phyloP scores from a whole-genome alignment of 2,797 vertebrate species.

The Euphonia xanthogaster region DNA sequence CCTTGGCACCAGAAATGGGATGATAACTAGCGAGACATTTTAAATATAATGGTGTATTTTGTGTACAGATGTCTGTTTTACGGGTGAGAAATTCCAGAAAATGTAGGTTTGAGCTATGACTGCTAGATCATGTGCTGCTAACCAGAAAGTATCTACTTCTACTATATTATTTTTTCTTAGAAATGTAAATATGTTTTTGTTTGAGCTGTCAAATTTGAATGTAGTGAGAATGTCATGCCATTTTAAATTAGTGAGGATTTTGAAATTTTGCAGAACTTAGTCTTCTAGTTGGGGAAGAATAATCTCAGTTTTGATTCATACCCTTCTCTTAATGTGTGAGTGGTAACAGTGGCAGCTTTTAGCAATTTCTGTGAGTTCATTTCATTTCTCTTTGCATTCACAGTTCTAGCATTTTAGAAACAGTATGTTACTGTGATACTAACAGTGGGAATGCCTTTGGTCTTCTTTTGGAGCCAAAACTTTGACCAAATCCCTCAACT shows the following conservation, averaged over 20 bases:
- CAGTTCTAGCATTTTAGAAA: neutral
- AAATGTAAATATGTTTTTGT: neutral
- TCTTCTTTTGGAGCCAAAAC: neutral
- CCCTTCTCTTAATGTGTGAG: neutral
- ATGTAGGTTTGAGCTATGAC: neutral
- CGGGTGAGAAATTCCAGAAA: neutral
- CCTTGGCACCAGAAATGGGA: neutral
- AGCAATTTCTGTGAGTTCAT: neutral
- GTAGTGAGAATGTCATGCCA: accelerated
- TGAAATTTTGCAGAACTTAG: neutral
- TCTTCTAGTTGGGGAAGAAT: neutral
- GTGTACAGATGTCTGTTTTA: neutral
- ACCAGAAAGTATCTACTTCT: neutral
- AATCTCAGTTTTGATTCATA: neutral
- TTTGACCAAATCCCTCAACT: neutral
- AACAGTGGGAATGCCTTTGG: neutral
- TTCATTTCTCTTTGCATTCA: neutral
- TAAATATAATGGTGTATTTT: neutral
- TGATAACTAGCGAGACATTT: neutral
- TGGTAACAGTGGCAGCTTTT: neutral
- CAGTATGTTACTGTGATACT: neutral
- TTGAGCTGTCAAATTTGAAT: neutral
- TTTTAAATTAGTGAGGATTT: neutral
- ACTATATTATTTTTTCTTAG: neutral
- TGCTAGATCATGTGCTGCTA: neutral